Percentiles rank a stretch among this genome's conserved stretches.
These are phyloP conservation scores for Poeciliopsis occidentalis DNA, from an alignment of 2,113 vertebrate genomes.

Conservation along the genomic window DNA sequence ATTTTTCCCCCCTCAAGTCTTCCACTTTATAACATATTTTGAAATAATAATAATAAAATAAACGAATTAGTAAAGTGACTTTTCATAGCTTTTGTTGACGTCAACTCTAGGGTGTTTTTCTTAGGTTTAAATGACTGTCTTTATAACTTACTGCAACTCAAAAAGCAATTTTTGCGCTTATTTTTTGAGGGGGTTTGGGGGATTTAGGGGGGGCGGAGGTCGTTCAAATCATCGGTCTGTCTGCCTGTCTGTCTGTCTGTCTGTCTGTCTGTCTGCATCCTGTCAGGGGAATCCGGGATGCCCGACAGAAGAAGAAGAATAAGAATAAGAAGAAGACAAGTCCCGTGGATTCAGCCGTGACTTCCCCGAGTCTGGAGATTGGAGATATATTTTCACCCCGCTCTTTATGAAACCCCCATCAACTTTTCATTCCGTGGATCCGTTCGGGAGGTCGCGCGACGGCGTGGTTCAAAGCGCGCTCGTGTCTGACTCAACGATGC, in stretches of 20 bases:
- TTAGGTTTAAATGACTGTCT: not conserved
- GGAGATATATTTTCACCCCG: conserved; percentile 10
- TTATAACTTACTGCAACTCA: conserved; percentile 39
- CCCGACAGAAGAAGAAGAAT: conserved; percentile 12
- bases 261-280: conserved; percentile 1
- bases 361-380: conserved; percentile 34
- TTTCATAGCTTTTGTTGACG: conserved; percentile 1
- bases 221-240: not conserved
- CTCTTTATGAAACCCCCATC: conserved; percentile 33
- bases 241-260: not conserved
- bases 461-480: conserved; percentile 51
- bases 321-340: conserved; percentile 10
- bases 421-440: conserved; percentile 41
- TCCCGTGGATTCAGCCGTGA: conserved; percentile 40
- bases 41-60: conserved; percentile 5
- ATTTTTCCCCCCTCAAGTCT: conserved; percentile 12
- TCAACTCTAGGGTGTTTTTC: conserved; percentile 7
- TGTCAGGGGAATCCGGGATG: conserved; percentile 22
- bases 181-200: too few relatives aligned
- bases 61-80: conserved; percentile 7
- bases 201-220: not conserved
- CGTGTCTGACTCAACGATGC: conserved; percentile 66
- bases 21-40: conserved; percentile 8
- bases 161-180: conserved; percentile 12
- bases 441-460: conserved; percentile 29